These are phyloP conservation scores for Trimorus sp. DNA, from an alignment of 2,888 invertebrate species.

Conservation along the genomic window DNA sequence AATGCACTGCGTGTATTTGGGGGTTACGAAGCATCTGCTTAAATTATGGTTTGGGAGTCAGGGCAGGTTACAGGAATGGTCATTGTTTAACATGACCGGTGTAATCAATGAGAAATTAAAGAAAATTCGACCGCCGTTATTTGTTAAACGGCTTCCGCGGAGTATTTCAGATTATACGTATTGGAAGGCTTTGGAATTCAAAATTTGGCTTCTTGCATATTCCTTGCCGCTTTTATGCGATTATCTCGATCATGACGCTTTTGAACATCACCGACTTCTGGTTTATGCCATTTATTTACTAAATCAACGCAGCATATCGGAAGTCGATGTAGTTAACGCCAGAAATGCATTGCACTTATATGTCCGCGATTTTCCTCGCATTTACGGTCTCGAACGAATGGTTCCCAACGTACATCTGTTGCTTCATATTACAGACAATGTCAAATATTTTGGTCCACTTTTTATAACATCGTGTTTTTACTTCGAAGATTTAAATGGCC, in stretches of 20 bases:
- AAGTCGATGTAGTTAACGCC: background rate
- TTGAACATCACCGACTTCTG: slow-evolving; percentile 64
- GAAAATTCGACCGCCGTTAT: no score
- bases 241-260: slow-evolving; percentile 53
- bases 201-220: slow-evolving; percentile 61
- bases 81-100: slow-evolving; percentile 14
- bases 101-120: slow-evolving; percentile 45
- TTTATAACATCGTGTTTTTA: background rate
- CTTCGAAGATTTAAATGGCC: background rate
- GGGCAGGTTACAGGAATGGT: background rate
- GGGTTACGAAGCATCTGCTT: background rate
- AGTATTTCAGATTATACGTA: slow-evolving; percentile 51
- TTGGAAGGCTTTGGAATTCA: slow-evolving; percentile 67
- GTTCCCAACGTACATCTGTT: background rate
- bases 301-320: slow-evolving; percentile 52
- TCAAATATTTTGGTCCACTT: background rate
- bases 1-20: no score
- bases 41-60: slow-evolving; percentile 52
- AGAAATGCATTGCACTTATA: background rate
- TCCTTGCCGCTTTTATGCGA: slow-evolving; percentile 62
- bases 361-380: background rate
- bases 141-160: slow-evolving; percentile 56
- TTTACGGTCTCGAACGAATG: background rate
- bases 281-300: slow-evolving; percentile 58
- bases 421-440: background rate